Conservation (phyloP, 2,113 vertebrate species). For the Ovis canadensis region DNA sequence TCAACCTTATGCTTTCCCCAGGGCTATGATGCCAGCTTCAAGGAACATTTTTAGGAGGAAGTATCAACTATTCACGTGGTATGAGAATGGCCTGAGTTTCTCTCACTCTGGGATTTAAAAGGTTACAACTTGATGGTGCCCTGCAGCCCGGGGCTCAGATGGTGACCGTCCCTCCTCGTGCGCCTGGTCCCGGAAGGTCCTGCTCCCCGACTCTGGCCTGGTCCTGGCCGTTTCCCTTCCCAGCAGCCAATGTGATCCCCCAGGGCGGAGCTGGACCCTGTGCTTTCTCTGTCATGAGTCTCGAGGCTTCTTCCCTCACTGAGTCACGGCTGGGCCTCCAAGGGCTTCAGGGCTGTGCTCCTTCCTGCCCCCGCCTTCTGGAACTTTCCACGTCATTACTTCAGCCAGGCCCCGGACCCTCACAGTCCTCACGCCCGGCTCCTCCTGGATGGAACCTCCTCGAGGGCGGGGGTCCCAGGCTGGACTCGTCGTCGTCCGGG, state of each 20-base stretch:
- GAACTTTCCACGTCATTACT: not conserved
- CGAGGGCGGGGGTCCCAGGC: accelerated
- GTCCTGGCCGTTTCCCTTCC: too few relatives aligned
- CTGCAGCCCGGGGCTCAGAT: not conserved
- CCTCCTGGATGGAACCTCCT: not conserved
- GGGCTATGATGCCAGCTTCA: not conserved
- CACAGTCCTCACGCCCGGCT: accelerated
- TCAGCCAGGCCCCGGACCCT: not conserved
- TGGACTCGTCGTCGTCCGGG: accelerated
- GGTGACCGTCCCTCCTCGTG: accelerated
- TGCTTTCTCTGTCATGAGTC: not conserved
- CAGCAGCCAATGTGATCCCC: accelerated
- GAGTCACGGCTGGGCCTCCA: not conserved
- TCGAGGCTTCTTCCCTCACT: not conserved
- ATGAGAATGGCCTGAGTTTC: not conserved
- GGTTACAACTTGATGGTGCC: not conserved
- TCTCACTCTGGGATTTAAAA: not conserved
- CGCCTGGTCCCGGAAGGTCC: too few relatives aligned
- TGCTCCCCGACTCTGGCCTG: not conserved
- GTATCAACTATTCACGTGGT: accelerated
- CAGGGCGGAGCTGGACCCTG: accelerated
- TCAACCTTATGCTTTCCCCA: not conserved
- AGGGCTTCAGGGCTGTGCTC: not conserved
- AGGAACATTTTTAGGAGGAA: not conserved
- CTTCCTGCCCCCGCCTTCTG: not conserved